Conservation (phyloP, 2,888 invertebrate species). For the Galeruca laticollis region DNA sequence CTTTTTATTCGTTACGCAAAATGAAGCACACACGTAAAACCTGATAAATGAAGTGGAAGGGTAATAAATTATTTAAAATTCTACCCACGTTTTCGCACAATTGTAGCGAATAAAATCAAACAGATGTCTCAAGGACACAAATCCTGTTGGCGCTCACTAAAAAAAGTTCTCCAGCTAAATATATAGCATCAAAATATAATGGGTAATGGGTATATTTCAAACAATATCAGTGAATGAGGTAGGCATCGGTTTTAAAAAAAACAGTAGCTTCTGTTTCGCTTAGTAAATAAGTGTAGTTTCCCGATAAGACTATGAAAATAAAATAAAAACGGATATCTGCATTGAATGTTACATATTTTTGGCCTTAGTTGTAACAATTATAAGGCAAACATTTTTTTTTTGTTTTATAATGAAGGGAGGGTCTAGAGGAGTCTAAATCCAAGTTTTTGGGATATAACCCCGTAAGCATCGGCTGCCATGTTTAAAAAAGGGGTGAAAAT, state of each 20-base stretch:
- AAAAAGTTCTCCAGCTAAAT: slow-evolving; percentile 2
- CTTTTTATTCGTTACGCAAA: slow-evolving; percentile 1
- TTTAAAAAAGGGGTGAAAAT: too few relatives aligned
- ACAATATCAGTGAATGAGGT: not conserved
- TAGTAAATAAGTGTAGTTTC: too few relatives aligned
- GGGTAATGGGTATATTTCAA: not conserved
- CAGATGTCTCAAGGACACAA: slow-evolving; percentile 28
- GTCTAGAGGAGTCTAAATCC: too few relatives aligned
- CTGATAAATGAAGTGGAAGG: slow-evolving; percentile 12
- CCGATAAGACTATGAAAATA: too few relatives aligned
- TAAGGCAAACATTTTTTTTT: too few relatives aligned
- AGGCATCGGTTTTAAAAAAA: not conserved
- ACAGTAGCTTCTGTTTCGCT: too few relatives aligned
- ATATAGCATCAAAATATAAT: slow-evolving; percentile 6
- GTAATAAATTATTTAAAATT: slow-evolving; percentile 15
- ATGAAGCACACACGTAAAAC: slow-evolving; percentile 1
- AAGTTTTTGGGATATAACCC: too few relatives aligned
- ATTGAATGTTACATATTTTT: too few relatives aligned
- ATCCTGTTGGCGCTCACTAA: slow-evolving; percentile 10
- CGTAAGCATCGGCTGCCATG: too few relatives aligned
- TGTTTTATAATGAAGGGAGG: too few relatives aligned
- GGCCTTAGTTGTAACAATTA: too few relatives aligned
- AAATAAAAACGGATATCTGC: too few relatives aligned
- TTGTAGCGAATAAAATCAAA: slow-evolving; percentile 15
- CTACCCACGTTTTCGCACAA: slow-evolving; percentile 14